These are phyloP conservation scores for Perca schrenkii DNA, from an alignment of 2,113 vertebrate species.

Conservation along the genomic window DNA sequence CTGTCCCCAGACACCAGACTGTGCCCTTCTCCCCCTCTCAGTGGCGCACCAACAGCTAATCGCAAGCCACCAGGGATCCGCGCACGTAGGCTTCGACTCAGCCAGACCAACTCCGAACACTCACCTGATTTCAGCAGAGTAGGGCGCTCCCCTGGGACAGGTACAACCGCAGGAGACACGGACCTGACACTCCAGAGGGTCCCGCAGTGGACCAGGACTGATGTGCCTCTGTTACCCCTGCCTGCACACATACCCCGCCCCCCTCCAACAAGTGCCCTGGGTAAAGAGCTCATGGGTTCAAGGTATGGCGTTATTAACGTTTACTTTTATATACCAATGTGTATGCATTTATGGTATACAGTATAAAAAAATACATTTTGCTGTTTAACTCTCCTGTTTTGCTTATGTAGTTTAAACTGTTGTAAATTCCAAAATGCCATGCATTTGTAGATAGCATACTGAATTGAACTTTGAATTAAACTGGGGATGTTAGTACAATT, in stretches of 20 bases:
- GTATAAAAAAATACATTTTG: not conserved
- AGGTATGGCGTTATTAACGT: constrained; percentile 55
- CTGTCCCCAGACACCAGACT: constrained; percentile 77
- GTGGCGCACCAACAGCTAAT: constrained; percentile 19
- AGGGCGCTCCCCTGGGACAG: constrained; percentile 39
- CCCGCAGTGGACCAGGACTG: constrained; percentile 7
- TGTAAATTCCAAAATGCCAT: not conserved
- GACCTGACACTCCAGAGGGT: not conserved
- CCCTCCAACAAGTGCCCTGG: constrained; percentile 16
- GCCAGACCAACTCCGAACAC: constrained; percentile 51
- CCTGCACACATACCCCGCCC: constrained; percentile 36
- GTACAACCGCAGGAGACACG: constrained; percentile 12
- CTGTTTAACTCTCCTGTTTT: not conserved
- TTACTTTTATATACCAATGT: not conserved
- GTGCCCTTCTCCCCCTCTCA: constrained; percentile 78
- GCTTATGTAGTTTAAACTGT: not conserved
- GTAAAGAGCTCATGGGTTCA: constrained; percentile 13
- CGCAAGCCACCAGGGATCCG: constrained; percentile 59
- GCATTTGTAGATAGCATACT: no score
- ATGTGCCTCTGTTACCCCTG: constrained; percentile 10
- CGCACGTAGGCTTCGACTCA: constrained; percentile 74
- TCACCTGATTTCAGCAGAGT: constrained; percentile 2
- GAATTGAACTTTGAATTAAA: not conserved
- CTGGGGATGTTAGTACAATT: not conserved
- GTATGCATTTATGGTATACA: not conserved